Base-by-base conservation (phyloP, 2,797 vertebrate species). In the Meriones psammophilus region DNA sequence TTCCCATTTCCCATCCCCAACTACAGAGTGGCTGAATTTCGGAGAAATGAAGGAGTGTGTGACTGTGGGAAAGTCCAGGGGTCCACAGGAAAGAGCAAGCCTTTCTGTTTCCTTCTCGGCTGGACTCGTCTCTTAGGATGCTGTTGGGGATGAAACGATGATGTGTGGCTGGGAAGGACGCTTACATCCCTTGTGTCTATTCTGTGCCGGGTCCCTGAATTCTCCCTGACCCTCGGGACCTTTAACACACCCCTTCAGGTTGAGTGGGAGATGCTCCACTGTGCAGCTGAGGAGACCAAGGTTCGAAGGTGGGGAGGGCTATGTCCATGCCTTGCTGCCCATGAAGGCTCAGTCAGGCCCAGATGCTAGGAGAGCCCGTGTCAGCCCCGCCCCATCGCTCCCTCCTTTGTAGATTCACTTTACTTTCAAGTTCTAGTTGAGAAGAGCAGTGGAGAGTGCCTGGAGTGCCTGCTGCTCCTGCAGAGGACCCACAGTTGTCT, bases 21-120 rank as follows among this genome's bases (percentile, higher is more conserved):
- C 24, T 92, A 92, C 64, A 95, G 66, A 88, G 93, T 78, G 81
- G 83, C 74, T 56, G 54, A 89, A 18, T 10, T 85, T 96, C 62
- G 64, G 89, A 88, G 74, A 90, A 96, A 42, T 14, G 20, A 92
- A 92, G 50, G 42, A 92, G 46, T 18, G 60, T 56, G 46, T 68
- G 20, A 28, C 5, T 26, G 68, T 28, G 42, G 56, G 74, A 68
- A n/a, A 74, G 42, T 20, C 46, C 26, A 92, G 76, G 36, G 2
- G 15, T 20, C 58, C 30, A 17, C 2, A 54, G 90, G 46, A 81
- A 56, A 62, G 24, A 14, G 12, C 36, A 7, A 76, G 13, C 1
- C 60, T 66, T 64, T 22, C 64, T 78, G 15, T 88, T 96, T 96
- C 89, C 78, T 66, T 26, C 60, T 33, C 1, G 12, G 1, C 60